A percentile compares a stretch with the other conserved stretches of the same genome.
Conservation (phyloP, 1,140 invertebrate genomes). For the Trissolcus basalis region DNA sequence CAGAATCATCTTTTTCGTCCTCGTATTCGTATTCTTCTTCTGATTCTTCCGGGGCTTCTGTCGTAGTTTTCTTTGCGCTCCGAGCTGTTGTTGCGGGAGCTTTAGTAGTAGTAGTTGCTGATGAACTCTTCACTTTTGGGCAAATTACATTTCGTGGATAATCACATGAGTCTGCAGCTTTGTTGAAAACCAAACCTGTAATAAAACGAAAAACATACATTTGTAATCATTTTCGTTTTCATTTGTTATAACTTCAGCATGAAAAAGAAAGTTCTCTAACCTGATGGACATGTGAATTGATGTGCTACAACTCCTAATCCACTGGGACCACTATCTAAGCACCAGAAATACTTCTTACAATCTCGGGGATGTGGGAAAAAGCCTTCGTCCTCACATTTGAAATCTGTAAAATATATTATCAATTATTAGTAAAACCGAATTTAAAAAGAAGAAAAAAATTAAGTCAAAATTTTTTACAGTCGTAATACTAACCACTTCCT, state of each 20-base stretch:
- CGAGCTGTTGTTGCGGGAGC: conserved; percentile 73
- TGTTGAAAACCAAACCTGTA: conserved; percentile 90
- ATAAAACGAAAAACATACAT: conserved; percentile 1
- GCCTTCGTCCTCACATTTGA: conserved; percentile 94
- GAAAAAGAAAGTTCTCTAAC: conserved; percentile 73
- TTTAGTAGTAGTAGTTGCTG: conserved; percentile 72
- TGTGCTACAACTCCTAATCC: conserved; percentile 93
- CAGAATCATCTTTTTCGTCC: too few species aligned
- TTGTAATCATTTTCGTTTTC: too few species aligned
- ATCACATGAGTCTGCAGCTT: conserved; percentile 92
- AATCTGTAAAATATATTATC: conserved; percentile 77
- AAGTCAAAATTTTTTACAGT: too few species aligned
- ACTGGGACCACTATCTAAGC: conserved; percentile 90
- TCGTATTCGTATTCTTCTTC: conserved; percentile 82
- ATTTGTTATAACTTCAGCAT: too few species aligned
- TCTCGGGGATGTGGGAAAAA: conserved; percentile 95
- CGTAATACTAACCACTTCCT: conserved; percentile 80
- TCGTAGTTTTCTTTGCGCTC: conserved; percentile 76
- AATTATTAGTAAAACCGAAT: too few species aligned
- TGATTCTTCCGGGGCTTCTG: conserved; percentile 72
- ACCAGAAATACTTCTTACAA: conserved; percentile 97
- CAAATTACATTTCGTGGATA: conserved; percentile 92
- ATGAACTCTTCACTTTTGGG: conserved; percentile 69
- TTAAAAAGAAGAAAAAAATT: not conserved
- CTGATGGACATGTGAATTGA: conserved; percentile 94